Evolutionary conservation across 1,140 invertebrate genomes (phyloP), one percentile per base, ranked within the genome.

Genomic region (Drosophila novamexicana): DNA sequence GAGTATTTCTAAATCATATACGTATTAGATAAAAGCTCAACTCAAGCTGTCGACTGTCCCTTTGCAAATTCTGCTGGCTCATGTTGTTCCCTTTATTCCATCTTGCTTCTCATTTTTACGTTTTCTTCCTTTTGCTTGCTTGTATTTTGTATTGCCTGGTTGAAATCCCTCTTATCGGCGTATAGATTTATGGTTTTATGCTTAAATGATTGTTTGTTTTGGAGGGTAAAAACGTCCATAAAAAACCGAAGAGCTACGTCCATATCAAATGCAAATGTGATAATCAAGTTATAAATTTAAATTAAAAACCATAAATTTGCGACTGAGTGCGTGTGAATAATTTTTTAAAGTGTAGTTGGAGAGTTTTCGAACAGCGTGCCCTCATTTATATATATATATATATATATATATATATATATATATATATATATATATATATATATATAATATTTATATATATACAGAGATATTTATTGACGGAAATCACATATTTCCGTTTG

Each of bases 401-500:
- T 1, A 53, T 16, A 61, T 16, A 22, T 50, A 40, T 22, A 16
- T 36, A 32, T 58, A 22, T 36, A 39, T 56, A 16, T 56, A 16
- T 36, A 50, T 62, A 22, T 56, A 22, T 58, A 7, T 44, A 68
- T 42, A 66, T 16, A 58, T 52, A 45, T 36, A 37, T 22, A 22
- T 56, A 22, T 58, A 7, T 56, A 16, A 18, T 18, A 18, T 18
- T 18, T 37, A 32, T 63, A 14, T 65, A 63, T 66, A 10, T 66
- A 69, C 45, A 82, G 63, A 74, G 69, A 82, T 86, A 89, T 88
- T 89, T 89, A 89, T 77, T 78, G 59, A 67, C 77, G 83, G 83
- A 88, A 89, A 88, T 88, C 84, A 84, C 83, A 88, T 78, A 88
- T 88, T 84, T 88, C 83, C 80, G 83, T 56, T 67, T 47, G 42